Conservation (phyloP, 2,888 invertebrate genomes). For the Cybosia mesomella region DNA sequence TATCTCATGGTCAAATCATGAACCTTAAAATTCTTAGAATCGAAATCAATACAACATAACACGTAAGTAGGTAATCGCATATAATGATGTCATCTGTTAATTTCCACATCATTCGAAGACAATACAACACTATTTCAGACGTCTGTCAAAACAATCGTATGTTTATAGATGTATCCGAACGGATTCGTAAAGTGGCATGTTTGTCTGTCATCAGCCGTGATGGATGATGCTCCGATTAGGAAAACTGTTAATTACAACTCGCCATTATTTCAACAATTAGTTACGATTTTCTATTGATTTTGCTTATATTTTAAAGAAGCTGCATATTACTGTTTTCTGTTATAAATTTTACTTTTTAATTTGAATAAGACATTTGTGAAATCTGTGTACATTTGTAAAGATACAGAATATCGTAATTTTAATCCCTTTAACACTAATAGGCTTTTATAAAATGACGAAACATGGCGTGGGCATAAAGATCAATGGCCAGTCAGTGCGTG, state of each 20-base stretch:
- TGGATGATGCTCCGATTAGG: conserved; percentile 51
- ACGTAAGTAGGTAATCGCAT: conserved; percentile 9
- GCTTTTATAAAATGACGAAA: conserved; percentile 55
- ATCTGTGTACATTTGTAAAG: background rate
- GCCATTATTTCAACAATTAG: conserved; percentile 43
- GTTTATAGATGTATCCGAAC: conserved; percentile 51
- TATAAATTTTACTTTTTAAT: background rate
- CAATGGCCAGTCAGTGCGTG: conserved; percentile 59
- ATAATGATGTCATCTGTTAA: conserved; percentile 22
- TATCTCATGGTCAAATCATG: conserved; percentile 14
- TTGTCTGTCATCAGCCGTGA: conserved; percentile 52
- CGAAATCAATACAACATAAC: conserved; percentile 1
- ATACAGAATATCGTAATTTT: background rate
- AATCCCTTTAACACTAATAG: conserved; percentile 38
- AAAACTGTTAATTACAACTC: conserved; percentile 59
- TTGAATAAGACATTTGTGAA: too few relatives aligned
- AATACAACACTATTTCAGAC: conserved; percentile 44
- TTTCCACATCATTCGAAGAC: conserved; percentile 31
- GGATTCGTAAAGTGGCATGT: conserved; percentile 51
- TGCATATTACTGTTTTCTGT: background rate
- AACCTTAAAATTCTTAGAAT: conserved; percentile 12
- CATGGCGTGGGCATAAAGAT: conserved; percentile 63
- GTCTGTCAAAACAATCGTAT: conserved; percentile 55
- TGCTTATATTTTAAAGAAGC: background rate
- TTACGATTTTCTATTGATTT: conserved; percentile 29